Percentiles rank a stretch among this genome's conserved stretches.
Conservation (phyloP, 2,113 vertebrate species). For the Numenius arquata region DNA sequence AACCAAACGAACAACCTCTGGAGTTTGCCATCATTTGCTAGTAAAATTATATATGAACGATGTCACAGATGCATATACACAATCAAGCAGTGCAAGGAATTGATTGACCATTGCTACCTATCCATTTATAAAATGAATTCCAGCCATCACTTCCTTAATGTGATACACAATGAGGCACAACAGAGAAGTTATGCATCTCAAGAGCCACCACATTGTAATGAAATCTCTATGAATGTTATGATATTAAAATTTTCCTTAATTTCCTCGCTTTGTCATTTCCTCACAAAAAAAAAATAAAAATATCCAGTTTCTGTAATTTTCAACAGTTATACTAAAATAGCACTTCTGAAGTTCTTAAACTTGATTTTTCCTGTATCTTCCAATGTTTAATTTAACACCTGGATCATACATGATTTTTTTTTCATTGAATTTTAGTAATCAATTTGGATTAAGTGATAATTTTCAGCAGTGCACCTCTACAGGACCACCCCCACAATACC, state of each 20-base stretch:
- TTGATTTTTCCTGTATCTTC: not conserved
- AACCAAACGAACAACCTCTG: not conserved
- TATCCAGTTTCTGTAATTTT: not conserved
- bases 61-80: not conserved
- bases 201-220: not conserved
- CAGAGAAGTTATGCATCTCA: not conserved
- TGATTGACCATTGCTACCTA: slow-evolving; percentile 32
- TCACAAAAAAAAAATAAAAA: not conserved
- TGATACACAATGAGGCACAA: slow-evolving; percentile 45
- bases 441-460: not conserved
- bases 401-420: not conserved
- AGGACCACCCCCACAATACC: not conserved
- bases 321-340: not conserved
- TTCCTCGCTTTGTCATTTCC: not conserved
- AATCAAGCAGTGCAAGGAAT: not conserved
- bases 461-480: not conserved
- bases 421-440: not conserved
- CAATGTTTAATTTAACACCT: not conserved
- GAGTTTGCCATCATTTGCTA: not conserved
- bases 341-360: not conserved
- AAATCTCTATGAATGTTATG: not conserved
- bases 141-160: slow-evolving; percentile 33
- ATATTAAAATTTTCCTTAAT: not conserved
- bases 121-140: slow-evolving; percentile 39
- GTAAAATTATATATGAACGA: not conserved